Base-by-base conservation (phyloP, 2,113 vertebrate species). In the Malaclemys terrapin region DNA sequence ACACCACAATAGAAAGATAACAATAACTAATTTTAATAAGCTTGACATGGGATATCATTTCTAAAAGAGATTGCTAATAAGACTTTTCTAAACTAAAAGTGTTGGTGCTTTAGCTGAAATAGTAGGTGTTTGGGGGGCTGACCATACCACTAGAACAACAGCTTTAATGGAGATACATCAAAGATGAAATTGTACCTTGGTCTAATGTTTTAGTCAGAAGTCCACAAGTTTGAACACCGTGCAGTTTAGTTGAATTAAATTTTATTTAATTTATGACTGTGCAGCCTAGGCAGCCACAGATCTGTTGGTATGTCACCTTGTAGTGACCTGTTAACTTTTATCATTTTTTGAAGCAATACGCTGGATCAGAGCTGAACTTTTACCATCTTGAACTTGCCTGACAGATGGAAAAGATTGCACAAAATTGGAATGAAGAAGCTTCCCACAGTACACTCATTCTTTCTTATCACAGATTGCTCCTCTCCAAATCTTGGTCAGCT, bases 381-480 rank as follows among this genome's bases (percentile, higher is more conserved):
- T 62, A 45, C 2, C 27, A 20, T 6, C 2, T 82, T 84, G 53
- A 49, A 1, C 16, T n/a, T 82, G 12, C 4, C 62, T 87, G 25
- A 31, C 69, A 95, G 79, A 57, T n/a, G 8, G 78, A 16, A 93
- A 87, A 89, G 27, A 0, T 2, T 12, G 3, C 14, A 84, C 54
- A 31, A 87, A 84, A 90, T 31, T 78, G 4, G 5, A 87, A n/a
- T 31, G 5, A 81, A 80, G 2, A 0, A 6, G 0, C 20, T 19
- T 35, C 52, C 5, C 2, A 83, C 75, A 88, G 9, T 12, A 0
- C 1, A 35, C 2, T 29, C 72, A 12, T 84, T 59, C 12, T 10
- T 1, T 49, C 13, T 79, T 22, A 38, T 24, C 38, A 11, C 8
- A 69, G 7, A 35, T 56, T 0, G 0, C 69, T 94, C 80, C 2